Evolutionary conservation across 2,113 vertebrate genomes (phyloP), one percentile per base, ranked within the genome.

Genomic region (Vidua macroura): DNA sequence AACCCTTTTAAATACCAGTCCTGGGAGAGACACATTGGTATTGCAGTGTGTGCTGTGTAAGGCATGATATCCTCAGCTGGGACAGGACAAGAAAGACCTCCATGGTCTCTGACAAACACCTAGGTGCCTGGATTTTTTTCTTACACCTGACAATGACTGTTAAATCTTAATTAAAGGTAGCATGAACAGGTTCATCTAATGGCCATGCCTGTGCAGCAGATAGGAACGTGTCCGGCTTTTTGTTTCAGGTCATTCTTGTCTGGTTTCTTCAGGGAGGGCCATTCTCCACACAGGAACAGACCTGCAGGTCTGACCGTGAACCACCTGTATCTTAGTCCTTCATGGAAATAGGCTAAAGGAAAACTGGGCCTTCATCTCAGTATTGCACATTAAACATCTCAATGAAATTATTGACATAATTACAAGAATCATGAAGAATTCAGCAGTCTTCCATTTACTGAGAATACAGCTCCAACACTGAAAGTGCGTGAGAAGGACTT

Each of bases 1-100:
- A 91, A 72, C 18, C 11, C 35, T 72, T 82, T 90, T 27, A 63
- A 85, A 78, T 22, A 48, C 15, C 9, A n/a, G 27, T 83, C 11
- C 19, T 67, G 12, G 22, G 67, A 55, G 39, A 90, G 19, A 53
- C 0, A 2, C 7, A 8, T 28, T 68, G 43, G 19, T 93, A 70
- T 43, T 1, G 5, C 31, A 70, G 17, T 11, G 7, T 2, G 4
- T 1, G 3, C 15, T 39, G 13, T 14, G 9, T 55, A 67, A 86
- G 11, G 30, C 27, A 67, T 10, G 11, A 74, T 52, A 81, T 88
- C 70, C 19, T 68, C 30, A 41, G 13, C 41, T 73, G 41, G 7
- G 13, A 44, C 7, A 53, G 69, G 39, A 63, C 46, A 83, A 68
- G 37, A 27, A 76, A 60, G 21, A 58, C 10, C 16, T 72, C 20